Conservation (phyloP, 2,888 invertebrate genomes). For the Papilio elwesi region DNA sequence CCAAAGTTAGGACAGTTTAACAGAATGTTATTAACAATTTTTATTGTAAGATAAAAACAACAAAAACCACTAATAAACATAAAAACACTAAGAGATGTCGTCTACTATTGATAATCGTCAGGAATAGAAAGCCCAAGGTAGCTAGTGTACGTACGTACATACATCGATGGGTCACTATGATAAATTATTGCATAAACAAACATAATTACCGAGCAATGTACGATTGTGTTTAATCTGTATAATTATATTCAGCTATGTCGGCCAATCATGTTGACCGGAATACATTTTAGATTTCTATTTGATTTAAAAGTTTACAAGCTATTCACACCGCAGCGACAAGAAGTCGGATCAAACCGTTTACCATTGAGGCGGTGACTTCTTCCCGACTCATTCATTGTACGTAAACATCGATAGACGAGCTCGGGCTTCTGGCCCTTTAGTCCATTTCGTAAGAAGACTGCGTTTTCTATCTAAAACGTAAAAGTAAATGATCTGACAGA, state of each 20-base stretch:
- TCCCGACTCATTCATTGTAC: constrained; percentile 52
- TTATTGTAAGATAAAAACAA: neutral
- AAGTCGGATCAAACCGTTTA: constrained; percentile 41
- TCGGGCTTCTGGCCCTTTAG: constrained; percentile 46
- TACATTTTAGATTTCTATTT: constrained; percentile 29
- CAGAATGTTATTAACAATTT: too few species aligned
- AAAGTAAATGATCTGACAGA: neutral
- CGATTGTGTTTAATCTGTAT: constrained; percentile 30
- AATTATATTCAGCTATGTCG: constrained; percentile 16
- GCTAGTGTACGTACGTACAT: constrained; percentile 37
- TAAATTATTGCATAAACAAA: constrained; percentile 22
- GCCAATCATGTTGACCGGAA: constrained; percentile 23
- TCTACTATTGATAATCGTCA: neutral
- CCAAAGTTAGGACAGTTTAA: too few species aligned
- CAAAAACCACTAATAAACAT: neutral
- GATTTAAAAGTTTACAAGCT: constrained; percentile 33
- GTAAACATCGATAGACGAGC: constrained; percentile 46
- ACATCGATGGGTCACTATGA: constrained; percentile 39
- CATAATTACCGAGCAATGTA: constrained; percentile 5
- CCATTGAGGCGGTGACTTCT: constrained; percentile 45
- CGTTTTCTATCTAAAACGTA: constrained; percentile 8
- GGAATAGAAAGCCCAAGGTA: neutral
- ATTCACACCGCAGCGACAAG: constrained; percentile 32
- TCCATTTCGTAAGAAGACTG: constrained; percentile 40
- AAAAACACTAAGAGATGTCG: neutral